Base-by-base conservation (phyloP, 2,888 invertebrate species). In the Barypeithes pellucidus region DNA sequence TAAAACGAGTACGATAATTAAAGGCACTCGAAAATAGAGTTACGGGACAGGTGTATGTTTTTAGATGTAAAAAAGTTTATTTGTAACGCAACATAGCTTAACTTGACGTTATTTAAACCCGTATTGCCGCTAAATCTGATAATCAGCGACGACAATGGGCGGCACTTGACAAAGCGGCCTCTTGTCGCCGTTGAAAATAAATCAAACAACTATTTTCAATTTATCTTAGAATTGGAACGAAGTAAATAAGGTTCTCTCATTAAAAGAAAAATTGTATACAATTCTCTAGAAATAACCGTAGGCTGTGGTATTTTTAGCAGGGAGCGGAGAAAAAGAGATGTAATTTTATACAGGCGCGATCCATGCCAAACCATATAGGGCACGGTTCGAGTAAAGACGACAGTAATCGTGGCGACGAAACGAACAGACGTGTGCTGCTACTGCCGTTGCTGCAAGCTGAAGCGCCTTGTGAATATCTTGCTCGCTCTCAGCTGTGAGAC, bases 341-440 rank as follows among this genome's bases (percentile, higher is more conserved):
- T 86, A 86, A 86, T 85, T 84, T 85, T 86, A 86, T 86, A 86
- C 85, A 84, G 82, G 79, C 81, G 82, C 81, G 82, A 83, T 82
- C 81, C 83, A 84, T 85, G 85, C 85, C 86, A 84, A 84, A 81
- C 86, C 86, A 85, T 86, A 86, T 86, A 86, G 85, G 86, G 86
- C 85, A 80, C 80, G 82, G 76, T 81, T 80, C 82, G 84, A 83
- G 82, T 82, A 80, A 80, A 82, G 78, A 81, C 82, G 82, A 81
- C 78, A 80, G 81, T 80, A 77, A 79, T 79, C 82, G 80, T 75
- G 75, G 66, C 77, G 78, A 76, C 77, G 79, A 75, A 78, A 79
- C 79, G 81, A 78, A 67, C 69, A 52, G 67, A 76, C 74, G 69
- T 66, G 57, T 63, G 69, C 65, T 70, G 47, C 66, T 47, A 41